Percentiles rank a stretch among this genome's conserved stretches.
phyloP scores from a whole-genome alignment of 2,888 invertebrate genomes.

The Eupithecia tripunctaria region DNA sequence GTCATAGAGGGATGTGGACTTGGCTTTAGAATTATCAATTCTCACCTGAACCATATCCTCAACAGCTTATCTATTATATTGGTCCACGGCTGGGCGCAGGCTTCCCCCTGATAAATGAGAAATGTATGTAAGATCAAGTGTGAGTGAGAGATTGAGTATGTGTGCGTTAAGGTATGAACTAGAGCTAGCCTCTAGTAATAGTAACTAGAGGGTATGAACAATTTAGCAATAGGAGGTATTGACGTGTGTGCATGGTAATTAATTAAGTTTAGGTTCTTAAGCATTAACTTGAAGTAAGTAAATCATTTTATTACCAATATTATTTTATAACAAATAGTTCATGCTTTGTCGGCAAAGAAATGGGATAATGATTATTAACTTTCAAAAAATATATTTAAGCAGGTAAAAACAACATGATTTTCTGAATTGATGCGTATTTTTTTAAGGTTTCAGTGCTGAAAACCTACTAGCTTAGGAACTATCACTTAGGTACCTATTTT shows the following conservation, averaged over 20 bases:
- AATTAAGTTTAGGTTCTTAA: background rate
- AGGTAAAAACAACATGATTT: background rate
- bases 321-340: no score
- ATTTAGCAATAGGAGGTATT: background rate
- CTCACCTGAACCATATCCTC: no score
- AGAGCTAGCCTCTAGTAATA: no score
- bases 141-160: no score
- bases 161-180: background rate
- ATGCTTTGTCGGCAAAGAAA: no score
- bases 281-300: background rate
- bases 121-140: no score
- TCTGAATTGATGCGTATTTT: background rate
- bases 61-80: no score
- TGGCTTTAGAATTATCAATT: background rate
- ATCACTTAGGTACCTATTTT: background rate
- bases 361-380: no score
- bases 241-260: background rate
- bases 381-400: no score
- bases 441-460: background rate
- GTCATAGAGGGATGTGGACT: background rate
- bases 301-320: background rate
- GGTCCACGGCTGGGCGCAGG: no score
- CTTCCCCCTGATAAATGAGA: no score
- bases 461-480: background rate
- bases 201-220: background rate